These are phyloP conservation scores for Leptinotarsa peninsularis DNA, from an alignment of 2,888 invertebrate species.

Conservation along the genomic window DNA sequence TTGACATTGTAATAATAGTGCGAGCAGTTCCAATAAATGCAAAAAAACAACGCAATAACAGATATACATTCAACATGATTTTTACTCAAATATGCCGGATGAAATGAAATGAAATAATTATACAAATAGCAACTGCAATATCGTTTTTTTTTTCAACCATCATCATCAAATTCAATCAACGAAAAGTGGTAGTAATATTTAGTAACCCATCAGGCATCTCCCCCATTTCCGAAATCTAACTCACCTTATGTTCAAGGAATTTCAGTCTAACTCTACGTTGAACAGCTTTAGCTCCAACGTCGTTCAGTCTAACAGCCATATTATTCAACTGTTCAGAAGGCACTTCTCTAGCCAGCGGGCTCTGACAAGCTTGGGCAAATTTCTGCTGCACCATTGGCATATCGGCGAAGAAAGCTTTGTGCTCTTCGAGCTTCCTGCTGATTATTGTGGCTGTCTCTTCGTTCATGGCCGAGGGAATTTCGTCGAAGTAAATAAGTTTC, in stretches of 20 bases:
- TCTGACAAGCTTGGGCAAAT: slow-evolving; percentile 80
- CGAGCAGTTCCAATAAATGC: no score
- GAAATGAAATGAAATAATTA: no score
- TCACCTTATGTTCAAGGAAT: slow-evolving; percentile 87
- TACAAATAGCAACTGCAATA: no score
- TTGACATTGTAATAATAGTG: no score
- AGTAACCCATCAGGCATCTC: no score
- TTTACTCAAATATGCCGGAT: no score
- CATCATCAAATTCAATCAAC: no score
- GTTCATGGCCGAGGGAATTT: slow-evolving; percentile 86
- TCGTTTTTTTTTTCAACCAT: no score
- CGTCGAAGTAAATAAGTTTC: slow-evolving; percentile 81
- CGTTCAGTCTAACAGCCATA: slow-evolving; percentile 82
- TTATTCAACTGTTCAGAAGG: slow-evolving; percentile 85
- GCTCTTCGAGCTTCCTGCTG: slow-evolving; percentile 89
- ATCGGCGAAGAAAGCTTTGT: slow-evolving; percentile 89
- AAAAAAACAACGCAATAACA: no score
- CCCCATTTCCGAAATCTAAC: slow-evolving; percentile 5
- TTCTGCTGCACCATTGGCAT: slow-evolving; percentile 81
- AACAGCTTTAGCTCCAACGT: slow-evolving; percentile 80
- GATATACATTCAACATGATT: no score
- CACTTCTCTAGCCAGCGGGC: slow-evolving; percentile 77
- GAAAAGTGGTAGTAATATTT: no score
- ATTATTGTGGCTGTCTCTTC: slow-evolving; percentile 90
- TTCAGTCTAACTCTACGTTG: slow-evolving; percentile 87